phyloP scores from a whole-genome alignment of 2,888 invertebrate genomes.

The Aelia acuminata region DNA sequence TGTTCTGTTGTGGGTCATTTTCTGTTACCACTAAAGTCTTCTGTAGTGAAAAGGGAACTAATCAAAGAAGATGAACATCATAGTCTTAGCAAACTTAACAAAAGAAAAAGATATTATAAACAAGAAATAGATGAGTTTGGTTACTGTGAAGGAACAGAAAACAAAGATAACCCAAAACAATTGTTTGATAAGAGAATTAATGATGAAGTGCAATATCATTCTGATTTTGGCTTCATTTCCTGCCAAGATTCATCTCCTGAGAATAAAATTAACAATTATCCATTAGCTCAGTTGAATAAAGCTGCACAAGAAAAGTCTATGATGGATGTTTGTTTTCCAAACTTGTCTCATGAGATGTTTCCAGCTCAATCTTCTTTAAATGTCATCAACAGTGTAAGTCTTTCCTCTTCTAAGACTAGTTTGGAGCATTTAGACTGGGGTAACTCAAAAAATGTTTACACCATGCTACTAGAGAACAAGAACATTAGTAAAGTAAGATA shows the following conservation, averaged over 20 bases:
- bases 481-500: conserved; percentile 25
- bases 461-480: not conserved
- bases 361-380: not conserved
- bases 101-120: not conserved
- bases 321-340: not conserved
- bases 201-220: not conserved
- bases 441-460: conserved; percentile 15
- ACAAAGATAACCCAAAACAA: not conserved
- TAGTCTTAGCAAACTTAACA: not conserved
- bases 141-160: not conserved
- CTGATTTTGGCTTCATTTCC: not conserved
- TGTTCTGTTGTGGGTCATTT: conserved; percentile 10
- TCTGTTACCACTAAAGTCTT: not conserved
- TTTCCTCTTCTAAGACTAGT: not conserved
- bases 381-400: not conserved
- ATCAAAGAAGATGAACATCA: not conserved
- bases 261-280: not conserved
- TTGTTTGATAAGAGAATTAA: not conserved
- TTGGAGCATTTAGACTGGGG: not conserved
- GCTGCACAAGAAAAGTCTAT: not conserved
- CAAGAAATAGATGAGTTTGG: not conserved
- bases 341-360: not conserved
- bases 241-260: not conserved
- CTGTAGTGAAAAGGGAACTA: not conserved
- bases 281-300: not conserved